Base-by-base conservation (phyloP, 2,113 vertebrate species). In the Glaucomys volans region DNA sequence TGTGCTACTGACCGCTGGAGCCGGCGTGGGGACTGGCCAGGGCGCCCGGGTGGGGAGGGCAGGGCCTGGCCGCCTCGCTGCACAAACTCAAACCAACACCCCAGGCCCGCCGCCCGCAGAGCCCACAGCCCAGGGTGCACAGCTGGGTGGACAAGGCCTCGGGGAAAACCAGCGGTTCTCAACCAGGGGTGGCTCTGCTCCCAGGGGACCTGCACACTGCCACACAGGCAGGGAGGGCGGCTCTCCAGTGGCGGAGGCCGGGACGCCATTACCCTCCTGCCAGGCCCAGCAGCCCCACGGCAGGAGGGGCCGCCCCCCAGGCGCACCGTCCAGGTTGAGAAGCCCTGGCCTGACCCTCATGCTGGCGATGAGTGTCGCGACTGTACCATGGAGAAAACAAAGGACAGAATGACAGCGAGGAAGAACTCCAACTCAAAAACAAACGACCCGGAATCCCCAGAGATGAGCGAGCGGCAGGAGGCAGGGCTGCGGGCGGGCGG, bases 11-110 rank as follows among this genome's bases (percentile, higher is more conserved):
- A 8, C 20, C 37, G 28, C 42, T 30, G 30, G 64, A 5, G 22
- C 26, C 30, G 11, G 7, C 50, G 54, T 40, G 57, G 8, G 8
- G 32, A 5, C 44, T 16, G 64, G 64, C 11, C 85, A 42, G 17
- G 50, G 37, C 24, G 69, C 0, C 12, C 5, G 35, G 90, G 72
- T 26, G 66, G 57, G 24, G 69, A 35, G 42, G 93, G 42, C 35
- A 12, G 40, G 86, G 44, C 44, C 44, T 47, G 93, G 82, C 94
- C 52, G 52, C 84, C 94, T 89, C 97, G 98, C 97, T 98, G 98
- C 98, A 99, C 98, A 99, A 97, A 98, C 97, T 88, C 98, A 98
- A 98, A 98, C 98, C 97, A 62, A 96, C 97, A 93, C 97, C 97
- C 71, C 0, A 9, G 77, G 59, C 94, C 95, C 95, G 88, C 97